A percentile compares a stretch with the other conserved stretches of the same genome.
phyloP scores from a whole-genome alignment of 2,888 invertebrate species.

The Romanomermis culicivorax region DNA sequence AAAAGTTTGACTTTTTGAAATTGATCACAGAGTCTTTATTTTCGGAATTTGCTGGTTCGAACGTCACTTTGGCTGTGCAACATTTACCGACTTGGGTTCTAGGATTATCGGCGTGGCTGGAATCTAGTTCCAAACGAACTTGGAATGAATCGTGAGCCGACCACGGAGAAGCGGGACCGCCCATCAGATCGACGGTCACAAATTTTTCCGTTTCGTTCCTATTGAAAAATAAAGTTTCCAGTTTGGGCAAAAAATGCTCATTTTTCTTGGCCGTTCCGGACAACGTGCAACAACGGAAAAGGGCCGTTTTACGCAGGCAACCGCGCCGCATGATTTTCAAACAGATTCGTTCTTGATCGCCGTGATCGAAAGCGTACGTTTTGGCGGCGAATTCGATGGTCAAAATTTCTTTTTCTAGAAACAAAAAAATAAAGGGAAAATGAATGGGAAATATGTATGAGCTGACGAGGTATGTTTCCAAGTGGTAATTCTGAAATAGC shows the following conservation, averaged over 20 bases:
- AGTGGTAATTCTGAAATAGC: too few species aligned
- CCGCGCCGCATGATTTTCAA: conserved; percentile 18
- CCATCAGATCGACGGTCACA: conserved; percentile 36
- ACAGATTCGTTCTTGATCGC: conserved; percentile 11
- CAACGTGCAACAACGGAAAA: conserved; percentile 36
- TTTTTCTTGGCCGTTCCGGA: conserved; percentile 39
- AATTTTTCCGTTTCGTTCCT: conserved; percentile 35
- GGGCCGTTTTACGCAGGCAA: conserved; percentile 12
- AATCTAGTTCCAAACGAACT: conserved; percentile 34
- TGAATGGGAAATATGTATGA: too few species aligned
- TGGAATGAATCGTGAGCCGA: conserved; percentile 43
- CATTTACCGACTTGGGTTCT: conserved; percentile 33
- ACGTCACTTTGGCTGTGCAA: conserved; percentile 15
- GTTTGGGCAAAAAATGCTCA: conserved; percentile 37
- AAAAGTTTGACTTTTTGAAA: not conserved
- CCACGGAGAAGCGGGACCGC: conserved; percentile 41
- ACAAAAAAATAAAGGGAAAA: too few species aligned
- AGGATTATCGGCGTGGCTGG: conserved; percentile 18
- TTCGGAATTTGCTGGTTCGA: too few species aligned
- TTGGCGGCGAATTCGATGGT: conserved; percentile 19
- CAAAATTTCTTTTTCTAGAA: not conserved
- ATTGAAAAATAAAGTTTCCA: conserved; percentile 36
- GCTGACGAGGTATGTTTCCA: too few species aligned
- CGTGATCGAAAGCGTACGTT: conserved; percentile 14
- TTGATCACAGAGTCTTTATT: too few species aligned